Evolutionary conservation across 2,888 invertebrate genomes (phyloP).

Genomic region (Drosophila borborema): DNA sequence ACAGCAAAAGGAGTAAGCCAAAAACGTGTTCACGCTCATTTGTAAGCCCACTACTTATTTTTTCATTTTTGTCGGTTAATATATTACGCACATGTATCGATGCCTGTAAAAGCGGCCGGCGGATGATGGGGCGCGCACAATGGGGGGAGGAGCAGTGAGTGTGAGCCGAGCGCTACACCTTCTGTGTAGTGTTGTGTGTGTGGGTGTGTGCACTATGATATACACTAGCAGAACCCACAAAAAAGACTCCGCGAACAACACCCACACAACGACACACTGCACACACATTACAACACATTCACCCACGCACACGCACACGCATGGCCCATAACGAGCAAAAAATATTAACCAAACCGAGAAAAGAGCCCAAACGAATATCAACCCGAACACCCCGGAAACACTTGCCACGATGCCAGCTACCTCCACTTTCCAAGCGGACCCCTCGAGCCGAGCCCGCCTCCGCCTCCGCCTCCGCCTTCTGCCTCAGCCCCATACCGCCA

Average conservation of each 20-base stretch:
- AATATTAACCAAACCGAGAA: slow-evolving; percentile 79
- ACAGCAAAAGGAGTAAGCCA: slow-evolving; percentile 59
- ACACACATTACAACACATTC: slow-evolving; percentile 6
- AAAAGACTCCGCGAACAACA: slow-evolving; percentile 14
- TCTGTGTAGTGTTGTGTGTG: slow-evolving; percentile 4
- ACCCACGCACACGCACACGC: slow-evolving; percentile 14
- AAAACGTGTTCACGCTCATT: slow-evolving; percentile 66
- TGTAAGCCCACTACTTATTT: slow-evolving; percentile 62
- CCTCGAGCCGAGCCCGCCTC: not conserved
- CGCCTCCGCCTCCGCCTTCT: not conserved
- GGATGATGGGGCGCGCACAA: not conserved
- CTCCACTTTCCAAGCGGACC: not conserved
- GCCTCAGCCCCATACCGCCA: not conserved
- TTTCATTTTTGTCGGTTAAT: slow-evolving; percentile 74
- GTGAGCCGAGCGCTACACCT: slow-evolving; percentile 50
- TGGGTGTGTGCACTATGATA: slow-evolving; percentile 25
- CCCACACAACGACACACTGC: slow-evolving; percentile 7
- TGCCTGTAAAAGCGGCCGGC: not conserved
- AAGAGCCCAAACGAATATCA: slow-evolving; percentile 64
- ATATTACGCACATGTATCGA: slow-evolving; percentile 71
- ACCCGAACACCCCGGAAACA: slow-evolving; percentile 46
- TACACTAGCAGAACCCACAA: slow-evolving; percentile 59
- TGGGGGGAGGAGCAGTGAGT: slow-evolving; percentile 17
- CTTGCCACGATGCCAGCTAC: not conserved
- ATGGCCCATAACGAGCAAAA: slow-evolving; percentile 63